Base-by-base conservation (phyloP, 2,888 invertebrate genomes). In the Rugalucina vietnamica region DNA sequence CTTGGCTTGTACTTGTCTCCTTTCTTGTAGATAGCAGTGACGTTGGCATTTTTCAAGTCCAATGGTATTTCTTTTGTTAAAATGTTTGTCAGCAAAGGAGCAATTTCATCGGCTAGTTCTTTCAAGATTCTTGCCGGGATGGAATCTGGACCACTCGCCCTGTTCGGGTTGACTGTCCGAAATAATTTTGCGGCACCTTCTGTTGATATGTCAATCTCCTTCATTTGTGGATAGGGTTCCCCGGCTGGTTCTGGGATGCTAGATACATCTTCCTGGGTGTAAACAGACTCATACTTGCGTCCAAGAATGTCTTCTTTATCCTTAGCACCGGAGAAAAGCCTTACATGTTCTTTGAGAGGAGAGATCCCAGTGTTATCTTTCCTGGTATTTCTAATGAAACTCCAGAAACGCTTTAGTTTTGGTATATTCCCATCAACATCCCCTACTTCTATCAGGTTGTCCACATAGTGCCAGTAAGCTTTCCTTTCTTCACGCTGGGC, bases 381-480 rank as follows among this genome's bases (percentile, higher is more conserved):
- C 65, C 21, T 29, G 4, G 14, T 12, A 21, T 18, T n/a, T 34
- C 39, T 70, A 24, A 70, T 70, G 36, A n/a, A 37, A 5, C n/a
- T 39, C 34, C 70, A 70, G 70, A 70, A 70, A 10, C 39, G 14
- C 39, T 34, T 70, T n/a, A 36, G 70, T 21, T 70, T 70, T 37
- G 36, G 36, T 70, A n/a, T 21, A n/a, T 70, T 21, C 18, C 36
- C 36, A 3, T 70, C 39, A 70, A 36, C 70, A 3, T 36, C 24
- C 8, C 70, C 70, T 14, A 70, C 21, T 36, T 70, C 36, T 37
- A 70, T 70, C 21, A 70, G 39, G 39, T 70, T 39, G 14, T 36
- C 36, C 3, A 36, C 24, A 70, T 70, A 70, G n/a, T 70, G 10
- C 14, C 79, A 79, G 69, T 80, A 60, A n/a, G 60, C 36, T 73